Base-by-base conservation (phyloP, 2,888 invertebrate species). In the Dynastes grantii region DNA sequence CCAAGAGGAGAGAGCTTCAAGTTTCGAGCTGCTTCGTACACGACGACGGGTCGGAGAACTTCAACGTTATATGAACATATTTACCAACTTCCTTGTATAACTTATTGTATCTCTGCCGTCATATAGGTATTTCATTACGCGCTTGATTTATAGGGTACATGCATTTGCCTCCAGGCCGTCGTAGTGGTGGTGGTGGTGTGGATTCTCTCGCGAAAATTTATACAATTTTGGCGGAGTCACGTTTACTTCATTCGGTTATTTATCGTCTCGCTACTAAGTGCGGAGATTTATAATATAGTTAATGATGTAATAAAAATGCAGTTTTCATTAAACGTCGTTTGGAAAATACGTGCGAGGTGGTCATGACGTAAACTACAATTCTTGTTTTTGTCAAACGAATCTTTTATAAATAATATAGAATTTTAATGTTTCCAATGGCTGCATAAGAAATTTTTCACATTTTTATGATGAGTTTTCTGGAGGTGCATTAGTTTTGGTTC, bases 101-200 rank as follows among this genome's bases (percentile, higher is more conserved):
- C 79, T 80, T 81, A 82, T 82, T 82, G 81, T 82, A 76, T 79
- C 81, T 80, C 79, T 68, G 77, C 80, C 81, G 80, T 82, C 87
- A 87, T 88, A 88, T 88, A 88, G 88, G 88, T 88, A 88, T 88
- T 89, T 89, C 88, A 88, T 89, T 88, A 88, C 87, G 82, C 83
- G 83, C 82, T 84, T 88, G 87, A 88, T 88, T 88, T 88, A 88
- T 87, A 82, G 63, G 82, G 81, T 83, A 85, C 61, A 86, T 85
- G 86, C 86, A 86, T 87, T 87, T 83, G 84, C 83, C 6, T 55
- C 55, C 5, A 5, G 16, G 55, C 55, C 16, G 55, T n/a, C n/a
- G 55, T 55, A 55, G 55, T 51, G 51, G 13, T n/a, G n/a, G 55
- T 83, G 81, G 51, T 64, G 71, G 64, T 68, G 55, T 81, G 84